Base-by-base conservation (phyloP, 2,888 invertebrate genomes). In the Resseliella maxima region DNA sequence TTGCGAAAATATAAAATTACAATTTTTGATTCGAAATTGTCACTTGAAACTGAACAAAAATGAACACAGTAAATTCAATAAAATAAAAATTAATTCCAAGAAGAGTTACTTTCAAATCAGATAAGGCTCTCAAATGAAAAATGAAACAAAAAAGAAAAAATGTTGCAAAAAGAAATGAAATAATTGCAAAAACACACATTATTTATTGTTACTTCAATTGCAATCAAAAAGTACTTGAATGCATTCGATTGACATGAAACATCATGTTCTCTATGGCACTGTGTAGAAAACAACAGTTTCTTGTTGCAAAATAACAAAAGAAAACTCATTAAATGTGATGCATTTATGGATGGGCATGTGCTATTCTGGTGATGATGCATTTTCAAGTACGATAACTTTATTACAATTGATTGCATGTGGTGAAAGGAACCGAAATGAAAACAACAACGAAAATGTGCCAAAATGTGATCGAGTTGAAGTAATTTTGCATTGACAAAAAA, bases 401-500 rank as follows among this genome's bases (percentile, higher is more conserved):
- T 72, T 72, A 21, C 72, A 72, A 72, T n/a, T 24, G 8, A 50
- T 50, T 59, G 59, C 59, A 59, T 72, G 72, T 59, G 12, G 59
- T 24, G 59, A 59, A 59, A 24, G 59, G 18, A 50, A 2, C 59
- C 59, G 59, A 59, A 24, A 50, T 50, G 41, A n/a, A n/a, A n/a
- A n/a, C 21, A 50, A 50, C 59, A 59, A 59, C 24, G 41, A 18
- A 6, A 50, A 50, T 50, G 18, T 59, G 59, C 27, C 12, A 3
- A 27, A 72, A 31, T 72, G 35, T 35, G 72, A 72, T 72, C 35
- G 72, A 72, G 72, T 72, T 72, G 72, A 72, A 31, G 35, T 72
- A 72, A 72, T 72, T 27, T 72, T 31, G 15, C 15, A n/a, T 27
- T 31, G 31, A 12, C 31, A 72, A 12, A 72, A 72, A 59, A n/a